Percentiles rank a stretch among this genome's conserved stretches.
Evolutionary conservation across 2,113 vertebrate species (phyloP).

Genomic region (Capricornis sumatraensis): DNA sequence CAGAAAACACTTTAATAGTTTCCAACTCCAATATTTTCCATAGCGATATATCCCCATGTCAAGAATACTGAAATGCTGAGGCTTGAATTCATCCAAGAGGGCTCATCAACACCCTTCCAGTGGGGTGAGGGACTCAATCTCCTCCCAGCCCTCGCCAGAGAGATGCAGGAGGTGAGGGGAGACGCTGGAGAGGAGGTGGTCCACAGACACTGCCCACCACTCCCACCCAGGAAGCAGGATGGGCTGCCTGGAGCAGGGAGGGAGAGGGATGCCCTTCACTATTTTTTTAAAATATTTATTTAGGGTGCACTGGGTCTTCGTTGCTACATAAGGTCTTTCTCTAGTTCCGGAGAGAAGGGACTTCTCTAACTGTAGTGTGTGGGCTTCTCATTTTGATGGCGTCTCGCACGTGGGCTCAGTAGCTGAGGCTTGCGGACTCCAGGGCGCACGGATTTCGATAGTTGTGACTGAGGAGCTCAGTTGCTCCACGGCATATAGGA

Average conservation of each 20-base stretch:
- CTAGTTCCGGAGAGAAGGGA: neutral
- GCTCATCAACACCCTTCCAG: slow-evolving; percentile 16
- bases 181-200: neutral
- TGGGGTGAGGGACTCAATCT: slow-evolving; percentile 43
- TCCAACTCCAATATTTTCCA: slow-evolving; percentile 49
- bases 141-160: neutral
- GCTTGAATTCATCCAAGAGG: slow-evolving; percentile 53
- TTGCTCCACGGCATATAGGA: neutral
- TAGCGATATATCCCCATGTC: slow-evolving; percentile 18
- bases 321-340: neutral
- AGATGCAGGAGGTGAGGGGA: neutral
- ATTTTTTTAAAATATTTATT: neutral
- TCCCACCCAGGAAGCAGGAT: neutral
- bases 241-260: neutral
- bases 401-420: neutral
- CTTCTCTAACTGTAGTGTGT: neutral
- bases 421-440: neutral
- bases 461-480: neutral
- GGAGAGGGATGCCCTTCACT: neutral
- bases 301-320: neutral
- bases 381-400: neutral
- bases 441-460: neutral
- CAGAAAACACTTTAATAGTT: slow-evolving; percentile 56
- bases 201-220: too few relatives aligned
- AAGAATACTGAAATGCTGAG: slow-evolving; percentile 36